Conservation (phyloP, 53 echinoderm and acorn worm species). For the Patiria pectinifera region DNA sequence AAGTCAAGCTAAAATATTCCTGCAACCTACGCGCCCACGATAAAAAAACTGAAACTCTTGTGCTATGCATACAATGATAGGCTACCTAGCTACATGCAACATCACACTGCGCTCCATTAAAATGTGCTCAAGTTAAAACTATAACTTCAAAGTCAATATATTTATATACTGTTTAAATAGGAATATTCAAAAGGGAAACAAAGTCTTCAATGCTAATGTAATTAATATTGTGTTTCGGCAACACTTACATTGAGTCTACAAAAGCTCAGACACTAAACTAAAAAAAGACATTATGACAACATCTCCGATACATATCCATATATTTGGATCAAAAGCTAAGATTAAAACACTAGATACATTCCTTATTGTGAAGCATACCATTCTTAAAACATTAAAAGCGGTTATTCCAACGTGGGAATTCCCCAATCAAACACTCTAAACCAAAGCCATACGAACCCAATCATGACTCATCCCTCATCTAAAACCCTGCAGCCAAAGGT, state of each 20-base stretch:
- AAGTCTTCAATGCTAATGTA: constrained; percentile 62
- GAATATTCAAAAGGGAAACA: constrained; percentile 43
- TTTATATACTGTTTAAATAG: constrained; percentile 33
- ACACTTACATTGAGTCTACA: constrained; percentile 21
- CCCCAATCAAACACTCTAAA: constrained; percentile 1
- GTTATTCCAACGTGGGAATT: background rate
- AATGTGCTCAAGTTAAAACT: constrained; percentile 32
- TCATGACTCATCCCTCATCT: background rate
- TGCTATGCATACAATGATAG: background rate
- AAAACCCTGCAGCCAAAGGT: background rate
- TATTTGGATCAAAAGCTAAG: constrained; percentile 1
- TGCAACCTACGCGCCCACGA: constrained; percentile 1
- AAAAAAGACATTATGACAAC: constrained; percentile 1
- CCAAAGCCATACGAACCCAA: background rate
- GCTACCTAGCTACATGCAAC: constrained; percentile 15
- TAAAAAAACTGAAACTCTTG: background rate
- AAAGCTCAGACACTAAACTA: constrained; percentile 58
- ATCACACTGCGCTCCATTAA: constrained; percentile 3
- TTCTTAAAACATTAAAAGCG: constrained; percentile 40
- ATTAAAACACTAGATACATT: constrained; percentile 10
- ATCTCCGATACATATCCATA: background rate
- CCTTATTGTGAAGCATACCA: constrained; percentile 12
- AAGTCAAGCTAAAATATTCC: constrained; percentile 8
- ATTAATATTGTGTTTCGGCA: constrained; percentile 5
- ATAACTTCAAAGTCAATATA: constrained; percentile 20